phyloP scores from a whole-genome alignment of 2,113 vertebrate species.

The Rhombomys opimus region DNA sequence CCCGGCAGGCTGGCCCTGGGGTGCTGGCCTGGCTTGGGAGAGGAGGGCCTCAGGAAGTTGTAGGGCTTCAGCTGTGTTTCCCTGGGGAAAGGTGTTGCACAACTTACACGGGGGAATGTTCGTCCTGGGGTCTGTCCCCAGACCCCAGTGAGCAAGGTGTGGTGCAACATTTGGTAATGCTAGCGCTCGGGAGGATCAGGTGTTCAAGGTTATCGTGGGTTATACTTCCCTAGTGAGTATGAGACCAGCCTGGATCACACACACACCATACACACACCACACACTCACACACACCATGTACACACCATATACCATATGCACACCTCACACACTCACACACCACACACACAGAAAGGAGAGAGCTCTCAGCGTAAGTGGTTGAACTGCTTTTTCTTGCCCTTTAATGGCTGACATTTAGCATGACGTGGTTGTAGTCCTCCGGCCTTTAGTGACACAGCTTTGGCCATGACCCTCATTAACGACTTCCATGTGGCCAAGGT shows the following conservation, averaged over 20 bases:
- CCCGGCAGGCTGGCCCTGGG: not conserved
- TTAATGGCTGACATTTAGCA: not conserved
- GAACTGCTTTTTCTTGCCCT: not conserved
- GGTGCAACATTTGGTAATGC: not conserved
- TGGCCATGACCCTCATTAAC: not conserved
- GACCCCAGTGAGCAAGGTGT: too few relatives aligned
- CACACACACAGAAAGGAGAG: not conserved
- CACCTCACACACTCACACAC: not conserved
- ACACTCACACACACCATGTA: not conserved
- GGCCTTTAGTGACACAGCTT: not conserved
- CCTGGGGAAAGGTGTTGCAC: not conserved
- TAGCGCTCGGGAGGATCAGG: not conserved
- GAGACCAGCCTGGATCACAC: not conserved
- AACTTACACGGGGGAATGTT: too few relatives aligned
- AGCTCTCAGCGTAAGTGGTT: not conserved
- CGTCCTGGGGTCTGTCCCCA: not conserved
- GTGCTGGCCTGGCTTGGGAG: not conserved
- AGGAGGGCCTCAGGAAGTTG: not conserved
- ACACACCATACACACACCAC: not conserved
- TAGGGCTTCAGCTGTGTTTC: not conserved
- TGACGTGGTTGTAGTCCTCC: not conserved
- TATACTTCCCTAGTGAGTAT: not conserved
- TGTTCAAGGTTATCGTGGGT: not conserved
- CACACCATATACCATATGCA: not conserved
- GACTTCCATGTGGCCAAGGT: slow-evolving; percentile 43